Evolutionary conservation across 2,113 vertebrate species (phyloP).

Genomic region (Genyomyrus donnyi): DNA sequence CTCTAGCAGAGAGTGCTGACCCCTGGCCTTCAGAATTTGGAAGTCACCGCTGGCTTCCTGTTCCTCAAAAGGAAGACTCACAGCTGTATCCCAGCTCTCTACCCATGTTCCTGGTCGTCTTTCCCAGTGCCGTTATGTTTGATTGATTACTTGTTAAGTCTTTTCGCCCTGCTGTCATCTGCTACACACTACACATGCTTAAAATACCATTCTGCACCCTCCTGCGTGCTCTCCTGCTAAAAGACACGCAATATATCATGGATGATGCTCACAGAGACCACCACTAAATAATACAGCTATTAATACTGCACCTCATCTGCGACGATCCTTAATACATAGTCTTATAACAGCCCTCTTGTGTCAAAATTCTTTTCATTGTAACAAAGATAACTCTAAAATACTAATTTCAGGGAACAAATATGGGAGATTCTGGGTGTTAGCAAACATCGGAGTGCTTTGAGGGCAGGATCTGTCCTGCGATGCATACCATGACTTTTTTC

Average conservation of each 20-base stretch:
- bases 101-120: constrained; percentile 48
- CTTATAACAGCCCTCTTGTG: neutral
- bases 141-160: constrained; percentile 46
- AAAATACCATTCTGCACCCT: constrained; percentile 6
- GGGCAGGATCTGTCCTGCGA: neutral
- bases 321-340: neutral
- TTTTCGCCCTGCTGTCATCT: constrained; percentile 51
- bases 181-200: constrained; percentile 14
- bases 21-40: constrained; percentile 48
- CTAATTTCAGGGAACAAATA: neutral
- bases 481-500: neutral
- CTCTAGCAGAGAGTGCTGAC: constrained; percentile 55
- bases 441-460: neutral
- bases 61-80: constrained; percentile 33
- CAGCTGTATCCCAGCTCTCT: constrained; percentile 32
- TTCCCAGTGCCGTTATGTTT: constrained; percentile 21
- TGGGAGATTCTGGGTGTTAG: neutral
- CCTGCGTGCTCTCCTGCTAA: neutral
- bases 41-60: constrained; percentile 55
- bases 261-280: neutral
- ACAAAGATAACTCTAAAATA: neutral
- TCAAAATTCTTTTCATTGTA: neutral
- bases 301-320: neutral
- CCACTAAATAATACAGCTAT: neutral
- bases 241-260: neutral